phyloP scores from a whole-genome alignment of 2,888 invertebrate species.

The Leptothorax acervorum region DNA sequence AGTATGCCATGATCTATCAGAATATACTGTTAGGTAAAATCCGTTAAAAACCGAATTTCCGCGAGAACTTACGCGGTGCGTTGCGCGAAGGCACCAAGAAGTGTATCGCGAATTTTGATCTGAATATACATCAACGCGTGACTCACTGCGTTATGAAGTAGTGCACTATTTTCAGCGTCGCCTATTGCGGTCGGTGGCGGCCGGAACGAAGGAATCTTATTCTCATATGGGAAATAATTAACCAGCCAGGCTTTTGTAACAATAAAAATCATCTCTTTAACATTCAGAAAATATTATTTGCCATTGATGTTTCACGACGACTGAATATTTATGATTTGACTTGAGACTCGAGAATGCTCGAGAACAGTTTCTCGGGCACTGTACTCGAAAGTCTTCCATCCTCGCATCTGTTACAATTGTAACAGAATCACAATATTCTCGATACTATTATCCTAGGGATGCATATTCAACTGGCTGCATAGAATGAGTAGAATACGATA shows the following conservation, averaged over 20 bases:
- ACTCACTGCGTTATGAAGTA: conserved; percentile 54
- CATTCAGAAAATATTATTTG: background rate
- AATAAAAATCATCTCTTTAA: background rate
- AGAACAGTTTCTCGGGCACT: background rate
- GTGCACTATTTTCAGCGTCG: conserved; percentile 51
- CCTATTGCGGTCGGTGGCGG: background rate
- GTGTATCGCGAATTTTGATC: conserved; percentile 23
- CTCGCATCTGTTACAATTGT: background rate
- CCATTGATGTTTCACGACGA: background rate
- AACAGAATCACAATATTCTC: conserved; percentile 22
- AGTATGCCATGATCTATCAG: no score
- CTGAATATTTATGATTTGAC: conserved; percentile 23
- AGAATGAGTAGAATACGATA: conserved; percentile 31
- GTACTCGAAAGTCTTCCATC: background rate
- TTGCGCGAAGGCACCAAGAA: background rate
- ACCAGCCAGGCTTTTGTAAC: background rate
- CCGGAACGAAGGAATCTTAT: conserved; percentile 4
- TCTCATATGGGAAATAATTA: background rate
- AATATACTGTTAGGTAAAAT: no score
- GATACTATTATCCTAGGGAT: conserved; percentile 35
- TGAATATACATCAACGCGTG: conserved; percentile 33
- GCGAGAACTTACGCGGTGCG: background rate
- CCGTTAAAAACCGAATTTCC: background rate
- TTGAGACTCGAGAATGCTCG: background rate
- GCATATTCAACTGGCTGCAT: conserved; percentile 44